These are phyloP conservation scores for Rhizomys pruinosus DNA, from an alignment of 2,113 vertebrate species.

Conservation along the genomic window DNA sequence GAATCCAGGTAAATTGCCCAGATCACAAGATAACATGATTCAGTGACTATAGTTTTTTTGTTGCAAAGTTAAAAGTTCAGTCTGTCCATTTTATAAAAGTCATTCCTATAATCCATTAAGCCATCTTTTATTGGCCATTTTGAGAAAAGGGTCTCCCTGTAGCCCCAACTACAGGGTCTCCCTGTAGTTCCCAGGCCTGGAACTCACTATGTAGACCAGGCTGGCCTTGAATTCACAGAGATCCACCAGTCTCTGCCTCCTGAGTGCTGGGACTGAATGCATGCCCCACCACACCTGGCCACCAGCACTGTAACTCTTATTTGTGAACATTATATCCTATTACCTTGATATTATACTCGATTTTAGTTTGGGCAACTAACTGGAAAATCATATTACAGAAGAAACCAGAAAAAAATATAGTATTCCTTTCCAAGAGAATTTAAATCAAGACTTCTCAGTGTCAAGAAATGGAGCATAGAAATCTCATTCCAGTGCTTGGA, in stretches of 20 bases:
- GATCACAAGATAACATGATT: too few relatives aligned
- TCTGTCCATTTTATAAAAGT: too few relatives aligned
- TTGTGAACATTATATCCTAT: background rate
- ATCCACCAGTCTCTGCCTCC: background rate
- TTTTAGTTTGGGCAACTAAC: background rate
- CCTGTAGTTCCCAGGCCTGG: too few relatives aligned
- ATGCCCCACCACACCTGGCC: background rate
- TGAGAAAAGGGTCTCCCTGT: too few relatives aligned
- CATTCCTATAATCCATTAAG: too few relatives aligned
- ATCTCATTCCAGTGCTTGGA: constrained; percentile 29
- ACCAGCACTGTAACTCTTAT: background rate
- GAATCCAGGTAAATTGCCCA: too few relatives aligned
- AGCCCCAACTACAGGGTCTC: too few relatives aligned
- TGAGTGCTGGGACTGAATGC: background rate
- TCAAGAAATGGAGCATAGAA: background rate
- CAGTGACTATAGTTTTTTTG: too few relatives aligned
- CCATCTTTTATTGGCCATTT: too few relatives aligned
- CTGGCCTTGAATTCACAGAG: background rate
- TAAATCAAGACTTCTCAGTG: constrained; percentile 14
- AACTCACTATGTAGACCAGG: background rate
- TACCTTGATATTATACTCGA: too few relatives aligned
- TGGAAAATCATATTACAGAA: background rate
- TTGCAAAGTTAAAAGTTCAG: too few relatives aligned
- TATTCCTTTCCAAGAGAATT: background rate
- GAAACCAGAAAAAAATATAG: background rate